Evolutionary conservation across 2,888 invertebrate species (phyloP).

Genomic region (Amaurobius ferox): DNA sequence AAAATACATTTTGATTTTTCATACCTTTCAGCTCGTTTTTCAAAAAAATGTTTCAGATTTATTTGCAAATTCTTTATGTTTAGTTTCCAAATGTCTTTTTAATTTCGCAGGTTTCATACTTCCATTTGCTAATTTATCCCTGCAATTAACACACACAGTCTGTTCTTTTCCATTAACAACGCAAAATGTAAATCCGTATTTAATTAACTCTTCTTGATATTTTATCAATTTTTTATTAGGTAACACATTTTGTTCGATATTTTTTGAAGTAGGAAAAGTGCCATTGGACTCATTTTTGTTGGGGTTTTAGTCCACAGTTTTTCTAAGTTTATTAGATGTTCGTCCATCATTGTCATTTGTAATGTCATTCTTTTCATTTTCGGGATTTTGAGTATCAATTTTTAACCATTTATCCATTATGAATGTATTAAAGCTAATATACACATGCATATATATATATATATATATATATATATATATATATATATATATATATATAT

Average conservation of each 20-base stretch:
- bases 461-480: too few species aligned
- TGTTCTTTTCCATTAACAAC: conserved; percentile 22
- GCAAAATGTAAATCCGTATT: conserved; percentile 25
- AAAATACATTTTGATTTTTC: too few species aligned
- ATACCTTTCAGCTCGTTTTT: conserved; percentile 12
- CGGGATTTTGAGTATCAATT: not conserved
- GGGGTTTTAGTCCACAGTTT: too few species aligned
- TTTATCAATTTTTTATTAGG: too few species aligned
- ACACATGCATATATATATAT: not conserved
- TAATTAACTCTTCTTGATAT: too few species aligned
- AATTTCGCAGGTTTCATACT: conserved; percentile 25
- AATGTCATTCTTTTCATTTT: not conserved
- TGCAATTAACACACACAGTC: conserved; percentile 14
- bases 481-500: too few species aligned
- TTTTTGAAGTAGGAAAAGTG: too few species aligned
- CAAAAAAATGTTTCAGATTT: not conserved
- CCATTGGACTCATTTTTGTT: too few species aligned
- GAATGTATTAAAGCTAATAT: not conserved
- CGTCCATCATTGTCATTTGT: too few species aligned
- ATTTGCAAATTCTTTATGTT: conserved; percentile 24
- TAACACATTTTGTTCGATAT: too few species aligned
- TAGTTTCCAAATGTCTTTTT: conserved; percentile 24
- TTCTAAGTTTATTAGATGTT: too few species aligned
- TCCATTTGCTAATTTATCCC: conserved; percentile 24
- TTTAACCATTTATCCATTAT: not conserved